phyloP scores from a whole-genome alignment of 1,140 invertebrate species.

The Heliconius congener region DNA sequence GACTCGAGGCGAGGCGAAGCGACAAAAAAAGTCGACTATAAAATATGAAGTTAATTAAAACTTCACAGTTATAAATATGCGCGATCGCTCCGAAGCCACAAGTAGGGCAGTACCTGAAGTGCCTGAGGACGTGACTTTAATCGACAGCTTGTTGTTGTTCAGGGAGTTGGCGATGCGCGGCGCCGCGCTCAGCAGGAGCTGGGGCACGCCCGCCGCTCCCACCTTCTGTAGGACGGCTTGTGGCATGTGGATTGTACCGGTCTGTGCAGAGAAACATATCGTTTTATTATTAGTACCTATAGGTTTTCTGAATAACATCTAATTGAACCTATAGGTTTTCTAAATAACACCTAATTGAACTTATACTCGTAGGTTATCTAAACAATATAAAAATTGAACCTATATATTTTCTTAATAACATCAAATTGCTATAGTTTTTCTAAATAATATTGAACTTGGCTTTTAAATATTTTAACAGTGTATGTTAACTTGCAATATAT shows the following conservation, averaged over 20 bases:
- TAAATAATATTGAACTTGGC: too few relatives aligned
- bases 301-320: too few relatives aligned
- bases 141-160: conserved; percentile 84
- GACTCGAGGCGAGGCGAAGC: too few relatives aligned
- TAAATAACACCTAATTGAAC: too few relatives aligned
- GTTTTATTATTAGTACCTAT: too few relatives aligned
- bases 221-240: conserved; percentile 82
- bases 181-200: conserved; percentile 78
- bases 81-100: background rate
- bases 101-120: conserved; percentile 57
- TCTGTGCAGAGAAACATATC: conserved; percentile 49
- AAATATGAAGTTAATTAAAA: background rate
- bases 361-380: background rate
- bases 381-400: background rate
- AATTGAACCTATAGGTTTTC: too few relatives aligned
- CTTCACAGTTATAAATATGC: background rate
- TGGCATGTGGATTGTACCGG: conserved; percentile 80
- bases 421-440: too few relatives aligned
- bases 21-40: too few relatives aligned
- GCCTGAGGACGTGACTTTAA: conserved; percentile 84
- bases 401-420: too few relatives aligned
- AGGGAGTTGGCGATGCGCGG: conserved; percentile 80
- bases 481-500: too few relatives aligned
- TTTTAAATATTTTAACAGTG: too few relatives aligned
- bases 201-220: conserved; percentile 82